Evolutionary conservation across 2,888 invertebrate species (phyloP).

Genomic region (Corythucha ciliata): DNA sequence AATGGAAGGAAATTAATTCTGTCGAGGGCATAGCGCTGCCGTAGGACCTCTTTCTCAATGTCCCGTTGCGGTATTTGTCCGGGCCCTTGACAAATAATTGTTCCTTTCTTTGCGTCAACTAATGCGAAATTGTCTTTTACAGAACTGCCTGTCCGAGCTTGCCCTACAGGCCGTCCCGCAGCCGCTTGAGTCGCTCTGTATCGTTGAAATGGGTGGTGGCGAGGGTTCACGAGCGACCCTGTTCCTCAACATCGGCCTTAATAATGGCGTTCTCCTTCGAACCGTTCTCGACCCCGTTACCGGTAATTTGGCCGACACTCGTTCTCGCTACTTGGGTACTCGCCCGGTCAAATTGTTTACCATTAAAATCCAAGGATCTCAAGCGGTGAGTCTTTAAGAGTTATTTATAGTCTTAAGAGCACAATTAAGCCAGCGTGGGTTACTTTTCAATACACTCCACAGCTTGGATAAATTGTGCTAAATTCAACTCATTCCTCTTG

Average conservation of each 20-base stretch:
- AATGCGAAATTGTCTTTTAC: no score
- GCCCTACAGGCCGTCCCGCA: conserved; percentile 96
- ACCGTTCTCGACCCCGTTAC: conserved; percentile 92
- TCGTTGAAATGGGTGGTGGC: conserved; percentile 81
- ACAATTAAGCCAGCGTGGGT: background rate
- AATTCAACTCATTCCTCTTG: conserved; percentile 18
- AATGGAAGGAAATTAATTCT: conserved; percentile 55
- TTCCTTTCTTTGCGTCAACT: no score
- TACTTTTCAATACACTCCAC: no score
- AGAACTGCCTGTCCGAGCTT: conserved; percentile 88
- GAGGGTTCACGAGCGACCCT: conserved; percentile 57
- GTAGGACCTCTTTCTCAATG: conserved; percentile 75
- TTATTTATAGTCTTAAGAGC: background rate
- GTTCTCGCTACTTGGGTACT: conserved; percentile 93
- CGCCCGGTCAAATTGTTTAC: conserved; percentile 92
- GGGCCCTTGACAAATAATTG: no score
- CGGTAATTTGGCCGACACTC: conserved; percentile 92
- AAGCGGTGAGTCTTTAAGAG: conserved; percentile 57
- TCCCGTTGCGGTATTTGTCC: conserved; percentile 54
- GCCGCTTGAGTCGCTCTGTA: conserved; percentile 90
- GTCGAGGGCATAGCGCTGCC: conserved; percentile 50
- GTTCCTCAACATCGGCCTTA: conserved; percentile 92
- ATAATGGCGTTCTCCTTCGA: conserved; percentile 88
- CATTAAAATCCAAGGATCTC: conserved; percentile 89
- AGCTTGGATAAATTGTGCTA: no score